Conservation (phyloP, 2,888 invertebrate genomes). For the Pseudanteris insignis region DNA sequence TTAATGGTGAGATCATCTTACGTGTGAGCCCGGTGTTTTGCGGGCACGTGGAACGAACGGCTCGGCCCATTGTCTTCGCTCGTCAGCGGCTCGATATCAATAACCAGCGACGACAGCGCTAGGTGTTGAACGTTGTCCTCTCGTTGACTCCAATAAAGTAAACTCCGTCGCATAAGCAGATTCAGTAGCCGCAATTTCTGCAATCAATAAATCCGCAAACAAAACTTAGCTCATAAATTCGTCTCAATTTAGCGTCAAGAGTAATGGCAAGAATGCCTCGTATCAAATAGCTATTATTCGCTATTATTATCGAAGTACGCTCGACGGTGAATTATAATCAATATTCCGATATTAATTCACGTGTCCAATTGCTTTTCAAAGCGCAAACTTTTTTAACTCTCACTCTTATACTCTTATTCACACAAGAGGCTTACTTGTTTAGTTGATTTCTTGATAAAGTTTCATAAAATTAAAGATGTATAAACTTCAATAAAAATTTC, state of each 20-base stretch:
- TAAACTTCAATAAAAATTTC: too few species aligned
- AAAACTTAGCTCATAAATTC: constrained; percentile 36
- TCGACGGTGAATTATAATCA: constrained; percentile 22
- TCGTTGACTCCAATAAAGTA: constrained; percentile 62
- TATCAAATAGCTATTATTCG: constrained; percentile 34
- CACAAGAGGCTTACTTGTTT: too few species aligned
- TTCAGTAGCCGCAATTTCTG: constrained; percentile 65
- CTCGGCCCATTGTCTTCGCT: constrained; percentile 53
- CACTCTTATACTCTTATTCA: too few species aligned
- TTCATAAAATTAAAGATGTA: too few species aligned
- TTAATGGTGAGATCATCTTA: constrained; percentile 22
- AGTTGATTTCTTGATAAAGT: too few species aligned
- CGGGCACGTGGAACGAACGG: constrained; percentile 56
- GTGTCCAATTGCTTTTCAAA: constrained; percentile 2
- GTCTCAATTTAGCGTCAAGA: constrained; percentile 28
- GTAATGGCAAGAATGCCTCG: constrained; percentile 33
- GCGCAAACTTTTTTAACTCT: too few species aligned
- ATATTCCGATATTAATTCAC: constrained; percentile 30
- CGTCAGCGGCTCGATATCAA: constrained; percentile 61
- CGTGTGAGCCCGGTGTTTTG: constrained; percentile 25
- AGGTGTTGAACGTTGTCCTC: constrained; percentile 57
- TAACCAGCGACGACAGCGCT: constrained; percentile 57
- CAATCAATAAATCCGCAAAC: constrained; percentile 40
- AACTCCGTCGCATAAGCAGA: constrained; percentile 62
- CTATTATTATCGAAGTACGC: constrained; percentile 30